Percentiles rank a stretch among this genome's conserved stretches.
Conservation (phyloP, 2,113 vertebrate species). For the Tympanuchus pallidicinctus region DNA sequence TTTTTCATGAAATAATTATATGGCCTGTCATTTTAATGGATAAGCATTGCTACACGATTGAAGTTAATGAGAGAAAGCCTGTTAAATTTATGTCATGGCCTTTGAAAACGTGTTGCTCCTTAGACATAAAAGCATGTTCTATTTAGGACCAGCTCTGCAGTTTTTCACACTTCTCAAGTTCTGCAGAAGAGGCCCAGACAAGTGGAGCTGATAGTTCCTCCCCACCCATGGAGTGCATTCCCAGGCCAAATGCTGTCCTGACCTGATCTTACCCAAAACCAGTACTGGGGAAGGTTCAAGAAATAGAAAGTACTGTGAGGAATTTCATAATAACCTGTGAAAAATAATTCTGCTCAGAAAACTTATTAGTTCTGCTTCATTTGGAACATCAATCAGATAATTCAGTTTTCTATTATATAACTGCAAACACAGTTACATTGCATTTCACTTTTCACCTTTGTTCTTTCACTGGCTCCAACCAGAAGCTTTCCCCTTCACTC, state of each 20-base stretch:
- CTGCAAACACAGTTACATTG: neutral
- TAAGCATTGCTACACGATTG: neutral
- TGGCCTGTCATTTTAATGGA: neutral
- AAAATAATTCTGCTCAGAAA: neutral
- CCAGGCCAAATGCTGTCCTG: neutral
- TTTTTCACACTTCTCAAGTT: neutral
- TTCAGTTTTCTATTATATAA: neutral
- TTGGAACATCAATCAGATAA: neutral
- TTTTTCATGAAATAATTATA: neutral
- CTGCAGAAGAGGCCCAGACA: neutral
- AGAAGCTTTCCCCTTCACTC: neutral
- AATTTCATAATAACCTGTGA: neutral
- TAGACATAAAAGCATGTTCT: neutral
- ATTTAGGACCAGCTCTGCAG: neutral
- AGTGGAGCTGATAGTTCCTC: neutral
- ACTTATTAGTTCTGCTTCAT: neutral
- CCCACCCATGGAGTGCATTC: neutral
- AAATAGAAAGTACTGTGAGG: neutral
- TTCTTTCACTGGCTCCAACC: neutral
- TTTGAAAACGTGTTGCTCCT: neutral
- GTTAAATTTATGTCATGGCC: neutral
- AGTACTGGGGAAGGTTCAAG: neutral
- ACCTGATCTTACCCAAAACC: neutral
- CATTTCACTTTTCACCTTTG: neutral
- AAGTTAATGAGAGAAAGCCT: neutral